Percentiles rank a stretch among this genome's conserved stretches.
These are phyloP conservation scores for Peromyscus californicus DNA, from an alignment of 2,113 vertebrate genomes.

Conservation along the genomic window DNA sequence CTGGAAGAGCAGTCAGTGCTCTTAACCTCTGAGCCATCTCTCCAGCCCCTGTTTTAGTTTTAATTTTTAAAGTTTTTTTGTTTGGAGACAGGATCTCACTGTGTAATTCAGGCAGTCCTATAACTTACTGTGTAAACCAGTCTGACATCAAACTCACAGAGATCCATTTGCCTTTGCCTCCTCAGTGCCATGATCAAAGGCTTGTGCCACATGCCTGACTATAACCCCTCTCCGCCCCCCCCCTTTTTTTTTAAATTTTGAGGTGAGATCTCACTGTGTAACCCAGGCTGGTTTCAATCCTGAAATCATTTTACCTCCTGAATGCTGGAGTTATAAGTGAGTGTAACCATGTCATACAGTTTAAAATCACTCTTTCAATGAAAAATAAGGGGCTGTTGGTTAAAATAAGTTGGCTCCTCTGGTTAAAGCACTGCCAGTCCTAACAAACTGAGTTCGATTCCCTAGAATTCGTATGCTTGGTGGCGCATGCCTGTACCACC, in stretches of 20 bases:
- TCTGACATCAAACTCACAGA: neutral
- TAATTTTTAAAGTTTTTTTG: neutral
- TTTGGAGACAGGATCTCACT: neutral
- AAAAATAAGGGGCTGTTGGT: neutral
- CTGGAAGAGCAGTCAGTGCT: too few relatives aligned
- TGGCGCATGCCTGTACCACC: neutral
- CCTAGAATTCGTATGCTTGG: neutral
- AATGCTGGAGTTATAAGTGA: neutral
- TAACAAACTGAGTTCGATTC: neutral
- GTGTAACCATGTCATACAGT: neutral
- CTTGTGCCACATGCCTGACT: neutral
- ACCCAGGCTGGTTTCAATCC: neutral
- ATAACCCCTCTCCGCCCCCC: too few relatives aligned
- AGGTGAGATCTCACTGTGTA: neutral
- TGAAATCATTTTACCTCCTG: neutral
- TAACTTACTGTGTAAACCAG: neutral
- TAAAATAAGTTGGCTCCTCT: neutral
- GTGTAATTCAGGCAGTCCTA: neutral
- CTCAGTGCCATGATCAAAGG: neutral
- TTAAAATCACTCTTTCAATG: neutral
- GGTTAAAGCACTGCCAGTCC: neutral
- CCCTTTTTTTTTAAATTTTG: neutral
- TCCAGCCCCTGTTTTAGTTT: neutral
- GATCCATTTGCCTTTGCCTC: neutral
- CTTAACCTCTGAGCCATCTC: too few relatives aligned